Conservation (phyloP, 2,797 vertebrate species). For the Novumbra hubbsi region DNA sequence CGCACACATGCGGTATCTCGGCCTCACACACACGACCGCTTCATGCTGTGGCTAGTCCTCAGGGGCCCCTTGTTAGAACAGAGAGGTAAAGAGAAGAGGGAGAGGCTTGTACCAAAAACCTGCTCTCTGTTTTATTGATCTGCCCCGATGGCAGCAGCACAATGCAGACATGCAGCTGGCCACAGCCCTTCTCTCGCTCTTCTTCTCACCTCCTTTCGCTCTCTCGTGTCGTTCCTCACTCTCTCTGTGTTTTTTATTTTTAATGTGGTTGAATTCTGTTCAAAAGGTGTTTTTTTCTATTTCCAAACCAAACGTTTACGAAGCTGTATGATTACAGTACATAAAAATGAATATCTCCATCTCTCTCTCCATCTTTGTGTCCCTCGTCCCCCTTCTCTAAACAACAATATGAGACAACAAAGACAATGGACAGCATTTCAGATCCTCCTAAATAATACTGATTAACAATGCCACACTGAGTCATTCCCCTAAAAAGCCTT, state of each 20-base stretch:
- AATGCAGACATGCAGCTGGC: slow-evolving; percentile 18
- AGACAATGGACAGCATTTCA: not conserved
- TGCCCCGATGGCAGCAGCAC: too few relatives aligned
- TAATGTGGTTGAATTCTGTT: too few relatives aligned
- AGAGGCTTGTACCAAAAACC: not conserved
- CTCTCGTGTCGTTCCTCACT: not conserved
- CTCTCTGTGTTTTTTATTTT: not conserved
- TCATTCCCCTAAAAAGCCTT: too few relatives aligned
- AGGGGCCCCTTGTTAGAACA: too few relatives aligned
- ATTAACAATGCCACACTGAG: too few relatives aligned
- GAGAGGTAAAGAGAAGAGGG: too few relatives aligned
- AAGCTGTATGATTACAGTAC: too few relatives aligned
- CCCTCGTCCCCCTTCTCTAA: not conserved
- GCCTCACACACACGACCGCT: slow-evolving; percentile 17
- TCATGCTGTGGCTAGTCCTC: not conserved
- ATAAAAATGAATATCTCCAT: not conserved
- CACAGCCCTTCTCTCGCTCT: not conserved
- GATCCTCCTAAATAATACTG: too few relatives aligned
- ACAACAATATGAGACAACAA: too few relatives aligned
- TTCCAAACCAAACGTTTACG: too few relatives aligned
- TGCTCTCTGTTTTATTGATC: not conserved
- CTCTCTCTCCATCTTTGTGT: not conserved
- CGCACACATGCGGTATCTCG: not conserved
- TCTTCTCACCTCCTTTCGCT: not conserved
- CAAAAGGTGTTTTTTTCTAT: too few relatives aligned